Evolutionary conservation across 1,140 invertebrate species (phyloP), one percentile per base, ranked within the genome.

Genomic region (Octopus sinensis): DNA sequence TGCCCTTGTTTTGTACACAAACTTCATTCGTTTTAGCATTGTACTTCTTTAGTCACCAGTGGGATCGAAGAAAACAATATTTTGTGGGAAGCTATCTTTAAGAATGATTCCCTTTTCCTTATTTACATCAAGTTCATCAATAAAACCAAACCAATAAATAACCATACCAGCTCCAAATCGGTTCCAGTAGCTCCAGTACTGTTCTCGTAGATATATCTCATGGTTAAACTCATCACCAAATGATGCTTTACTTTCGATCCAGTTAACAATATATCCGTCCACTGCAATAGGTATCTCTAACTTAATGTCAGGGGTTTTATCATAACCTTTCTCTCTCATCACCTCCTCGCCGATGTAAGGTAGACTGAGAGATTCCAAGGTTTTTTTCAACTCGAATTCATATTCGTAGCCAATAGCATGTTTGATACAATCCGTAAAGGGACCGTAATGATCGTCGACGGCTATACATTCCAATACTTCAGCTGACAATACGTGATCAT

Each of bases 221-320:
- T 98, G 96, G 81, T 94, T 93, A 84, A 94, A 93, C 82, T 93
- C 92, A 91, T 96, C 95, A 5, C 96, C 97, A 92, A 98, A 98
- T 56, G 95, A 93, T 10, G 96, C 97, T 92, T 98, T 98, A 84
- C 96, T 97, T 91, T 98, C 97, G 83, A 98, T 96, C 97, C 97
- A 98, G 90, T 97, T 97, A 0, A 98, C 93, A 43, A 98, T 93
- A 87, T 94, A 93, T 6, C 95, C 95, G 91, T 96, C 94, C 53
- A 96, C 93, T 54, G 95, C 95, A 91, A 98, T 94, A 4, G 97
- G 97, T 53, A 97, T 92, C 88, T 96, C 95, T 76, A 98, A 91
- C 91, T 97, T 97, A 52, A 97, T 93, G 90, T 98, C 97, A 9
- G 97, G 97, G 12, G 97, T 98, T 92, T 98, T 98, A 89, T 98